Evolutionary conservation across 2,113 vertebrate species (phyloP), one percentile per base, ranked within the genome.

Genomic region (Rhinolophus sinicus): DNA sequence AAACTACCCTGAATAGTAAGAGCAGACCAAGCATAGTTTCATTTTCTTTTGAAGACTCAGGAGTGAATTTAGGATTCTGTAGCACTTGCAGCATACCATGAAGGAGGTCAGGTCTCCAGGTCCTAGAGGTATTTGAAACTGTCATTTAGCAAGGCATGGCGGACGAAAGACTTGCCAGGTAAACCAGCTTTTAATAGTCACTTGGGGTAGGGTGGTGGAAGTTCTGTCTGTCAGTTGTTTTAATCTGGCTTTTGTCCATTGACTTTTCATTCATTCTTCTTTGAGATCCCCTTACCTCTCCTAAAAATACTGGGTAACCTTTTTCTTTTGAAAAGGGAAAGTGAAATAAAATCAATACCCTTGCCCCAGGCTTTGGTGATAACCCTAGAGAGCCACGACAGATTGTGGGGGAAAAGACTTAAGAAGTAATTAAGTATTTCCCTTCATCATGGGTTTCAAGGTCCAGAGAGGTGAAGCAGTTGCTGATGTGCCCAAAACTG

Each of bases 321-420:
- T 89, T 94, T 88, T 86, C 44, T 88, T 78, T 78, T 54, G 28
- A n/a, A 95, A 92, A 92, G 60, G 54, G 67, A 89, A 94, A 72
- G 73, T 70, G 52, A 88, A 91, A 67, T 76, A 40, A 95, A 95
- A 22, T 35, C 62, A 35, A 54, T 81, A 58, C 16, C 10, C 33
- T 87, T 56, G 30, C 35, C 33, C 76, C 6, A 15, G 90, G 78
- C 90, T 89, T 88, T 73, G 22, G 72, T 86, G 81, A 73, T 21
- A 94, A 82, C 16, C 30, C 26, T 72, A 19, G 40, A 81, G 44
- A 81, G 28, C 72, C 72, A 56, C 11, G 81, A 54, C 54, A 81
- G 56, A 76, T 76, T 73, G 81, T 77, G 35, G 33, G 80, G 10
- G 72, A 67, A 83, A 54, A 86, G 47, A 78, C 56, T 35, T n/a